These are phyloP conservation scores for Euphysa ruthae DNA, from an alignment of 30 jellyfish, hydroid and myxozoan species.

Conservation along the genomic window DNA sequence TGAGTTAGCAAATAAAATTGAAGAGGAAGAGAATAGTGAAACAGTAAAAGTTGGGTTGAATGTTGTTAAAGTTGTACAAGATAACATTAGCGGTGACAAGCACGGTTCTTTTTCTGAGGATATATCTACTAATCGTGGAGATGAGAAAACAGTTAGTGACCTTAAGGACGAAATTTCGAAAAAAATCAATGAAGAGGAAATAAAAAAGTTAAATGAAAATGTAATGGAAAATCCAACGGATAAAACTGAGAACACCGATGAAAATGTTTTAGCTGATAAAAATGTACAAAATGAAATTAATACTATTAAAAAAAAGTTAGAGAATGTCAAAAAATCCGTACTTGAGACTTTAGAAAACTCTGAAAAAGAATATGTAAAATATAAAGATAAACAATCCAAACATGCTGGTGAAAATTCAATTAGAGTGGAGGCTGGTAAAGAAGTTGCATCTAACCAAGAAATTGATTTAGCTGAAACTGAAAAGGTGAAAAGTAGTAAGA, in stretches of 20 bases:
- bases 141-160: conserved; percentile 14
- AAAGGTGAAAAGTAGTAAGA: too few species aligned
- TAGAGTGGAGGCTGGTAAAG: too few species aligned
- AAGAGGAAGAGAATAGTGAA: too few species aligned
- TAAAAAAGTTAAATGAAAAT: neutral
- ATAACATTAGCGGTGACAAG: conserved; percentile 16
- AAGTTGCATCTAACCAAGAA: neutral
- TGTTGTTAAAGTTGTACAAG: conserved; percentile 10
- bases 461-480: neutral
- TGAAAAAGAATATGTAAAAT: neutral
- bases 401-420: too few species aligned
- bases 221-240: neutral
- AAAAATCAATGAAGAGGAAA: neutral
- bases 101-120: conserved; percentile 19
- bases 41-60: too few species aligned
- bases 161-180: neutral
- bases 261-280: too few species aligned
- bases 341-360: neutral
- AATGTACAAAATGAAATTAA: neutral
- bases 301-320: neutral
- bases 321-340: neutral
- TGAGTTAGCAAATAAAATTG: too few species aligned
- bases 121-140: conserved; percentile 1
- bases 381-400: too few species aligned
- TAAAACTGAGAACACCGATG: neutral